Conservation (phyloP, 2,797 vertebrate species). For the Eremophila alpestris region DNA sequence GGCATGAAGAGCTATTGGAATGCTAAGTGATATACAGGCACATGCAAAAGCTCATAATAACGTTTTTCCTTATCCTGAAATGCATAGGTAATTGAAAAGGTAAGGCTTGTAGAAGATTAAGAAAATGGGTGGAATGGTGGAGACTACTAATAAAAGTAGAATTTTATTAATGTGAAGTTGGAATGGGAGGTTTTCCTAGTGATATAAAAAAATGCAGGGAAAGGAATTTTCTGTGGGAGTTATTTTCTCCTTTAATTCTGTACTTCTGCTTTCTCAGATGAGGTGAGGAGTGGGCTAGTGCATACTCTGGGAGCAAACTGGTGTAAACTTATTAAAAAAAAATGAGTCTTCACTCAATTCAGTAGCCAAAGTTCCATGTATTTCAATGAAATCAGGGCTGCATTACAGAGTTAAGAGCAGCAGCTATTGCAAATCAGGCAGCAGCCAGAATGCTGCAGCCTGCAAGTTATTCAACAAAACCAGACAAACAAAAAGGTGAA, state of each 20-base stretch:
- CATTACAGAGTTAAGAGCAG: not conserved
- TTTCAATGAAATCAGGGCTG: not conserved
- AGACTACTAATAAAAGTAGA: not conserved
- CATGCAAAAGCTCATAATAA: not conserved
- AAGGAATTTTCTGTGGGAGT: not conserved
- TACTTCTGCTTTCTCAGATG: not conserved
- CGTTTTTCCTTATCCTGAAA: not conserved
- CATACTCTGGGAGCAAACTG: not conserved
- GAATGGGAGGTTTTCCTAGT: not conserved
- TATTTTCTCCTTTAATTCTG: not conserved
- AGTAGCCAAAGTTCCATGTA: not conserved
- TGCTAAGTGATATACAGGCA: not conserved
- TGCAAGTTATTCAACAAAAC: not conserved
- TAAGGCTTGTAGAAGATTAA: not conserved
- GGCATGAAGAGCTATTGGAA: not conserved
- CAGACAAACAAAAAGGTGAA: not conserved
- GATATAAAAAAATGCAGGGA: not conserved
- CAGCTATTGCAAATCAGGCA: not conserved
- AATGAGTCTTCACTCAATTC: not conserved
- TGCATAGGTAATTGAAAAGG: not conserved
- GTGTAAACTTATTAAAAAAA: not conserved
- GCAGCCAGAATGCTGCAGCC: not conserved
- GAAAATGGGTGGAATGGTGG: not conserved
- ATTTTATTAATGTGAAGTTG: not conserved
- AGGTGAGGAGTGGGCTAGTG: not conserved